Conservation (phyloP, 1,140 invertebrate genomes). For the Dinothrombium tinctorium region DNA sequence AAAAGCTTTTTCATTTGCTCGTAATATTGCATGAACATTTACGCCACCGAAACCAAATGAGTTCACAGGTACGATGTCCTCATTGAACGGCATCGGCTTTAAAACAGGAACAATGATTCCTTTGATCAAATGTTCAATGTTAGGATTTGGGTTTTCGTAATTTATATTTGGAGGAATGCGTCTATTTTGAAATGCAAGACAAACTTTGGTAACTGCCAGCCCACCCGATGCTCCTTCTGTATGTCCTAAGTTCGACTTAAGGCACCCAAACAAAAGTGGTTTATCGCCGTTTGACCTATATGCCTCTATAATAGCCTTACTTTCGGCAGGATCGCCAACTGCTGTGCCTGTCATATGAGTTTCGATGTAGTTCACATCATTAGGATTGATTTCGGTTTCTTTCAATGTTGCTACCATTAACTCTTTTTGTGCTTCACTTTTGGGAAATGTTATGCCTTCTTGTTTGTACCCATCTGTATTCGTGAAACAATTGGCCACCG, state of each 20-base stretch:
- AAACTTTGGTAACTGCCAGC: constrained; percentile 47
- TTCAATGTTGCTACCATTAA: constrained; percentile 20
- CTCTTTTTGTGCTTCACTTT: constrained; percentile 15
- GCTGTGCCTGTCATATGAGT: constrained; percentile 23
- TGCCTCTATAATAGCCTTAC: constrained; percentile 51
- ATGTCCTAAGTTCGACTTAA: constrained; percentile 97
- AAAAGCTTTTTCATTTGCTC: constrained; percentile 28
- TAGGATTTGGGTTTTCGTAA: constrained; percentile 26
- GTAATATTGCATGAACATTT: constrained; percentile 35
- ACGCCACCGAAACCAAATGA: constrained; percentile 87
- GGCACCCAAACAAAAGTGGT: constrained; percentile 70
- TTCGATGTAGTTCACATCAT: constrained; percentile 21
- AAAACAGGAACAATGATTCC: constrained; percentile 44
- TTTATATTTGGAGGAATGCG: constrained; percentile 29
- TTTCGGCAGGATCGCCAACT: constrained; percentile 43
- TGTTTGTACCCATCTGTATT: constrained; percentile 73
- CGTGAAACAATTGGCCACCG: constrained; percentile 44
- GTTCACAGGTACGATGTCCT: constrained; percentile 63
- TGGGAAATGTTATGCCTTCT: constrained; percentile 16
- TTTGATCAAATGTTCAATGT: constrained; percentile 30
- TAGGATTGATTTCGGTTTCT: constrained; percentile 20
- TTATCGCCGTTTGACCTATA: constrained; percentile 37
- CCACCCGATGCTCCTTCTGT: constrained; percentile 71
- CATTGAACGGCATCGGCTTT: constrained; percentile 30
- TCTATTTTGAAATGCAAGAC: constrained; percentile 25